Evolutionary conservation across 2,797 vertebrate genomes (phyloP).

Genomic region (Adelosebastes latens): DNA sequence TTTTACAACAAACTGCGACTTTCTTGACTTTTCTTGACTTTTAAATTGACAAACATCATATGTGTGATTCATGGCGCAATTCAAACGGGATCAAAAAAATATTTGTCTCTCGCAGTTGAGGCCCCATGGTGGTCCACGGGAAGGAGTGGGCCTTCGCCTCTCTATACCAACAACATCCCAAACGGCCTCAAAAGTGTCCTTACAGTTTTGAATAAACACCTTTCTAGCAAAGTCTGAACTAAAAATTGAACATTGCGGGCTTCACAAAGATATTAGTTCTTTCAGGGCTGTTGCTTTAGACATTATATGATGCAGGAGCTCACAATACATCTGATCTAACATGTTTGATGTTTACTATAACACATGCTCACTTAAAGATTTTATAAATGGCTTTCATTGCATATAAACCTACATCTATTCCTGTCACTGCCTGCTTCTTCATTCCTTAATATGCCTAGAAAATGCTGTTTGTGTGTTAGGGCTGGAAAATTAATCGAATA

Average conservation of each 20-base stretch:
- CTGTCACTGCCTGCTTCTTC: conserved; percentile 1
- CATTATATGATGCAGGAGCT: neutral
- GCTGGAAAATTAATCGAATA: too few relatives aligned
- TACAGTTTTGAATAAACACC: neutral
- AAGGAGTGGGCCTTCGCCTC: too few relatives aligned
- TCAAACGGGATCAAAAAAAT: too few relatives aligned
- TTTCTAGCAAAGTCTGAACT: neutral
- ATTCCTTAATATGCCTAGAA: neutral
- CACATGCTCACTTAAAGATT: neutral
- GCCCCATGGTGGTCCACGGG: too few relatives aligned
- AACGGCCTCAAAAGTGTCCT: too few relatives aligned
- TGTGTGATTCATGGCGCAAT: too few relatives aligned
- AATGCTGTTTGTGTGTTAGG: neutral
- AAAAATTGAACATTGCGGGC: neutral
- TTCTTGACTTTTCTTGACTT: too few relatives aligned
- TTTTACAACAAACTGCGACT: too few relatives aligned
- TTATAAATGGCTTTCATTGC: neutral
- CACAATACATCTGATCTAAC: too few relatives aligned
- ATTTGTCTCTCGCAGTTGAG: too few relatives aligned
- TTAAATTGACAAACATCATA: too few relatives aligned
- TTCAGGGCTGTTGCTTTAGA: neutral
- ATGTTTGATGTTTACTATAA: neutral
- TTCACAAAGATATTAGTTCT: neutral
- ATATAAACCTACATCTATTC: conserved; percentile 11
- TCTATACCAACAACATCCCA: too few relatives aligned